These are phyloP conservation scores for Zaprionus davidi DNA, from an alignment of 1,140 invertebrate genomes.

Conservation along the genomic window DNA sequence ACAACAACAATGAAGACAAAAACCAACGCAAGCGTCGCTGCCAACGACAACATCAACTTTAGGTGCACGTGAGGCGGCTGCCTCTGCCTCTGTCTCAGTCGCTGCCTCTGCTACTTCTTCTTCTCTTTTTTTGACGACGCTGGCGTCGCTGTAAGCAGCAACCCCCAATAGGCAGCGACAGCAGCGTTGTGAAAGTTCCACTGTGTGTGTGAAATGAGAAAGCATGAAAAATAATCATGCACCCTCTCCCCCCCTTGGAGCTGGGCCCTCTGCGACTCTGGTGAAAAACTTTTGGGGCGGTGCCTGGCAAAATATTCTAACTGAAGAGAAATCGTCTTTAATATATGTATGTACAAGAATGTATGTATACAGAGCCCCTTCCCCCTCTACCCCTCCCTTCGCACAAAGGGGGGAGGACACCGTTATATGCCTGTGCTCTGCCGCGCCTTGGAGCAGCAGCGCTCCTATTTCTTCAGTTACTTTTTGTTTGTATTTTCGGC, in stretches of 20 bases:
- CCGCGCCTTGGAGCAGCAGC: conserved; percentile 43
- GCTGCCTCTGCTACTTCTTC: conserved; percentile 34
- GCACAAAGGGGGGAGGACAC: not conserved
- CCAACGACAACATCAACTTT: conserved; percentile 34
- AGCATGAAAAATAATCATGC: conserved; percentile 79
- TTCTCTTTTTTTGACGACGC: conserved; percentile 15
- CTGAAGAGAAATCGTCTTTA: conserved; percentile 56
- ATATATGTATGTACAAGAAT: conserved; percentile 35
- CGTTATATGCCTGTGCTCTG: conserved; percentile 29
- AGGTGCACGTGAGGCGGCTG: conserved; percentile 68
- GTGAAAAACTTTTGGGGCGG: conserved; percentile 72
- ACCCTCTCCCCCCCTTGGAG: not conserved
- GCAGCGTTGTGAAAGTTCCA: conserved; percentile 71
- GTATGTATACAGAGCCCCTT: conserved; percentile 10
- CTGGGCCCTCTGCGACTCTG: conserved; percentile 2
- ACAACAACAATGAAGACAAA: conserved; percentile 19
- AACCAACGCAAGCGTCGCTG: conserved; percentile 8
- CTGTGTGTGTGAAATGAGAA: conserved; percentile 61
- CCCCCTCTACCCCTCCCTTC: too few species aligned
- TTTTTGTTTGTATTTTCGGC: conserved; percentile 66
- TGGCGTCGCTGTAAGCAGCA: conserved; percentile 40
- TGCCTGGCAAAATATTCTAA: conserved; percentile 74
- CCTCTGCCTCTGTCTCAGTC: not conserved
- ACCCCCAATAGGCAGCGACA: conserved; percentile 60
- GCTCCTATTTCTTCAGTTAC: conserved; percentile 41